Conservation (phyloP, 2,888 invertebrate species). For the Neoaliturus tenellus region DNA sequence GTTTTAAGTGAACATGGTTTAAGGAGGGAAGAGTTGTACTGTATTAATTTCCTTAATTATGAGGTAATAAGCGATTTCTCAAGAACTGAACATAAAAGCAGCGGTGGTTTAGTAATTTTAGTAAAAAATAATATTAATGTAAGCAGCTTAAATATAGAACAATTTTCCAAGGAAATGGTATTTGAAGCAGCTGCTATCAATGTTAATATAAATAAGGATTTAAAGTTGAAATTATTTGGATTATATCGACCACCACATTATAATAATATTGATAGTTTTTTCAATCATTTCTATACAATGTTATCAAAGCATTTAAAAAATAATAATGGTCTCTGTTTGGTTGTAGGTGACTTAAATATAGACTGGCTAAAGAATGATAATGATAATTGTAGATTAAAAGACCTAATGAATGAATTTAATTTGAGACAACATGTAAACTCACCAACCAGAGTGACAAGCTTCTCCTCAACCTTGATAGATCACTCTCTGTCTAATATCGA, state of each 20-base stretch:
- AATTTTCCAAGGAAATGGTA: neutral
- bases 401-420: constrained; percentile 28
- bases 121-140: neutral
- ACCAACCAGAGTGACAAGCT: neutral
- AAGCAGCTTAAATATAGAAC: neutral
- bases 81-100: neutral
- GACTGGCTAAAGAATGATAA: neutral
- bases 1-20: constrained; percentile 6
- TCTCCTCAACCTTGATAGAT: neutral
- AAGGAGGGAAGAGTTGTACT: neutral
- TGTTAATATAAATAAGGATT: neutral
- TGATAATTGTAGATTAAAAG: neutral
- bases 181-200: constrained; percentile 16
- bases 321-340: neutral
- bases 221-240: neutral
- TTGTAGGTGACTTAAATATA: constrained; percentile 35
- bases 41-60: neutral
- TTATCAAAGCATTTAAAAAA: constrained; percentile 11
- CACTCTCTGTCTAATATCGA: constrained; percentile 18
- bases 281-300: neutral
- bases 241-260: neutral
- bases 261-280: neutral
- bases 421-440: neutral
- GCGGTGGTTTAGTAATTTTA: constrained; percentile 1
- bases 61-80: neutral